These are phyloP conservation scores for Sweltsa coloradensis DNA, from an alignment of 1,140 invertebrate species.

Conservation along the genomic window DNA sequence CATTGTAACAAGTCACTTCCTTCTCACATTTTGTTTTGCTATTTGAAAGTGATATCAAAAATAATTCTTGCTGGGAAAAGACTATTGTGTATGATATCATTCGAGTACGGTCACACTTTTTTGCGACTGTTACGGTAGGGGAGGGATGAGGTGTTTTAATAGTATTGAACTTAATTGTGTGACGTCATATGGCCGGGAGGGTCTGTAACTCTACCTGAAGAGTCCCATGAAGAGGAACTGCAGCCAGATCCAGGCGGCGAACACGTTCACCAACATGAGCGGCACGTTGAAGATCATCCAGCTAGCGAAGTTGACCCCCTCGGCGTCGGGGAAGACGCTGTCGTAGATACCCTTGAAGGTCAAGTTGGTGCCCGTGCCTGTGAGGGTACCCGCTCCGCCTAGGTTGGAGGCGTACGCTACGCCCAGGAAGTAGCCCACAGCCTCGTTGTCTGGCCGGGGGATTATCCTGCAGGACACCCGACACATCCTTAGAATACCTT, in stretches of 20 bases:
- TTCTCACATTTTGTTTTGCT: too few species aligned
- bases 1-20: too few species aligned
- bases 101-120: too few species aligned
- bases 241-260: slow-evolving; percentile 53
- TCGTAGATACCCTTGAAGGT: slow-evolving; percentile 68
- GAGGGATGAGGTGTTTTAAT: too few species aligned
- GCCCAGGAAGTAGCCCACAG: slow-evolving; percentile 56
- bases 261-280: slow-evolving; percentile 56
- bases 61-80: too few species aligned
- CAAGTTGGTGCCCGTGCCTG: slow-evolving; percentile 81
- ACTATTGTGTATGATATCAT: too few species aligned
- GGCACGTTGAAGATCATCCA: slow-evolving; percentile 58
- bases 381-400: slow-evolving; percentile 75
- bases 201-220: slow-evolving; percentile 28
- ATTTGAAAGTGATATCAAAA: too few species aligned
- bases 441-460: slow-evolving; percentile 39
- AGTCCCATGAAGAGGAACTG: slow-evolving; percentile 60
- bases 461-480: too few species aligned
- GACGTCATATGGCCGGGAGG: too few species aligned
- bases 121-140: too few species aligned
- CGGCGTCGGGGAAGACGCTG: slow-evolving; percentile 38
- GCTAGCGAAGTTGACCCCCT: slow-evolving; percentile 57
- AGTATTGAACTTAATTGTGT: too few species aligned
- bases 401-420: slow-evolving; percentile 66
- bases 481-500: too few species aligned